Evolutionary conservation across 2,797 vertebrate genomes (phyloP).

Genomic region (Myotis pilosus): DNA sequence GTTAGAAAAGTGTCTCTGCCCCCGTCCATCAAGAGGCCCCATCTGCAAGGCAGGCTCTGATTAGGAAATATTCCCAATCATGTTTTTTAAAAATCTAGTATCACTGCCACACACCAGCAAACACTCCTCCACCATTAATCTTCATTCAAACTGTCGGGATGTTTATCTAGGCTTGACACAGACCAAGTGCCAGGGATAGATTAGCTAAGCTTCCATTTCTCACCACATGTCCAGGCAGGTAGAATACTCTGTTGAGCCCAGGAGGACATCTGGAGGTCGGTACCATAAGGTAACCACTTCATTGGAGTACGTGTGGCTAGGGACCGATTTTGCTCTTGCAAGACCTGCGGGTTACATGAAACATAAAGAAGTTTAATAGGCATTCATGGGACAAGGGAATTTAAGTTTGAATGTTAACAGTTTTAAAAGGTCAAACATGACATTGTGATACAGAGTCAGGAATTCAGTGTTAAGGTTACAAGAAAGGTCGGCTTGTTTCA

Average conservation of each 20-base stretch:
- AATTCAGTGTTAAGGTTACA: not conserved
- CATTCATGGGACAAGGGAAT: slow-evolving; percentile 45
- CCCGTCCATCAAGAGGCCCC: slow-evolving; percentile 54
- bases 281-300: slow-evolving; percentile 99
- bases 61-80: slow-evolving; percentile 29
- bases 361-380: slow-evolving; percentile 55
- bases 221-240: slow-evolving; percentile 99
- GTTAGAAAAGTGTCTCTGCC: slow-evolving; percentile 44
- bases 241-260: slow-evolving; percentile 98
- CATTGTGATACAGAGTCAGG: not conserved
- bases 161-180: not conserved
- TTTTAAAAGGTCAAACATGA: slow-evolving; percentile 47
- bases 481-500: not conserved
- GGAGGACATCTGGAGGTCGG: slow-evolving; percentile 95
- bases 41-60: slow-evolving; percentile 40
- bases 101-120: not conserved
- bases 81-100: not conserved
- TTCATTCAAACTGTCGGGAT: slow-evolving; percentile 7
- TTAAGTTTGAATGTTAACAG: not conserved
- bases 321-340: slow-evolving; percentile 96
- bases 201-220: slow-evolving; percentile 74
- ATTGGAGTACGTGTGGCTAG: slow-evolving; percentile 98
- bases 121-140: slow-evolving; percentile 22
- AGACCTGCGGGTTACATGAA: slow-evolving; percentile 86
- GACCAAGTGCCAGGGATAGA: slow-evolving; percentile 13